Evolutionary conservation across 2,113 vertebrate species (phyloP).

Genomic region (Phodopus roborovskii): DNA sequence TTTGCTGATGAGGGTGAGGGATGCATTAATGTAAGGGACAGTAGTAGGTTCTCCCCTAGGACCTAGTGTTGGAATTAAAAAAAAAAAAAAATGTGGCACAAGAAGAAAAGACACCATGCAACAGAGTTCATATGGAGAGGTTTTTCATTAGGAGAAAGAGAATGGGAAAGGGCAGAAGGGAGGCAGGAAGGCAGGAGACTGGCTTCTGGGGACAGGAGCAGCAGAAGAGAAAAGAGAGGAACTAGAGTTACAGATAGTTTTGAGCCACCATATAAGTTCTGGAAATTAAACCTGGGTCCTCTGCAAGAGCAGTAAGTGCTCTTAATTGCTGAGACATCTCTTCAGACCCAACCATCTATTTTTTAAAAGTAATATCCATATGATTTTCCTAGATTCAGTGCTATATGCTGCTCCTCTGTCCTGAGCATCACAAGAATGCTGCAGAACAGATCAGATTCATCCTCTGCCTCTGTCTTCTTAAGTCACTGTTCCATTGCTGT

Average conservation of each 20-base stretch:
- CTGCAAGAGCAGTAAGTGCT: background rate
- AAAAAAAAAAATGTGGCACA: too few species aligned
- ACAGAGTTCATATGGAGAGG: too few species aligned
- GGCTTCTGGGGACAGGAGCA: too few species aligned
- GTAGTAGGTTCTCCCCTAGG: background rate
- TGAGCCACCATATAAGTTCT: background rate
- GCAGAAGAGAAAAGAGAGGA: too few species aligned
- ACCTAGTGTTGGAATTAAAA: too few species aligned
- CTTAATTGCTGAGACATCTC: background rate
- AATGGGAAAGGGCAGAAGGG: too few species aligned
- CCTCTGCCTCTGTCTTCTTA: background rate
- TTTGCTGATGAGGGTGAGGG: background rate
- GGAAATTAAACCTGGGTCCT: background rate
- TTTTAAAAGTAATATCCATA: background rate
- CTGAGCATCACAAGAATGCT: background rate
- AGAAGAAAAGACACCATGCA: too few species aligned
- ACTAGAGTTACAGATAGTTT: background rate
- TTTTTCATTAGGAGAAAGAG: too few species aligned
- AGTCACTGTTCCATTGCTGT: background rate
- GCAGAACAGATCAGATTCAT: background rate
- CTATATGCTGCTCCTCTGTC: background rate
- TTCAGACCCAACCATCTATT: background rate
- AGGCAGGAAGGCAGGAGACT: too few species aligned
- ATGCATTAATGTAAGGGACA: too few species aligned
- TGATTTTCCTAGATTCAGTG: conserved; percentile 19